Base-by-base conservation (phyloP, 2,797 vertebrate species). In the Discoglossus pictus region DNA sequence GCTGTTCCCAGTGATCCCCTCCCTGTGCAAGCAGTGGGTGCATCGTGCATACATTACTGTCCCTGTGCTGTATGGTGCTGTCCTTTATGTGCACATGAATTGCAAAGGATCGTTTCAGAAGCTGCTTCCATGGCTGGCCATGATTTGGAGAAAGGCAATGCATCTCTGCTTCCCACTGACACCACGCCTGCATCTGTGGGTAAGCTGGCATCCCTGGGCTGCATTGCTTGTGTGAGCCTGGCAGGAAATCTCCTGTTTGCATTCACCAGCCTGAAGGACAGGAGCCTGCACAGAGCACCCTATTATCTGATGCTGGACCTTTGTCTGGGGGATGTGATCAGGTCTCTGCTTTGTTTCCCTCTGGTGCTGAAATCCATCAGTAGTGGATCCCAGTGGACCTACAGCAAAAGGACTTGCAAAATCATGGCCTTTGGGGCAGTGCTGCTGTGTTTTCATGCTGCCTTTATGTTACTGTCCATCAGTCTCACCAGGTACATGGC, bases 401-500 rank as follows among this genome's bases (percentile, higher is more conserved):
- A 93, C 81, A 84, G 93, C 66, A 79, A 85, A 13, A 86, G 93
- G 56, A 87, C 90, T 88, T 98, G 96, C 90, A 94, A 94, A 86
- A 86, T 94, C 74, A 83, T 94, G 73, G 95, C 95, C 74, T 97
- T 97, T 82, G 74, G 93, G 81, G 92, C 95, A 27, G 93, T 93
- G 61, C 92, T 98, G 42, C 93, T 96, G 85, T 97, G 94, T 84
- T 98, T 98, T 85, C 96, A 98, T 79, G 92, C 92, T 59, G 95
- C 94, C 79, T 97, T 98, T 77, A 82, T 97, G 86, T 92, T 97
- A 73, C 92, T 98, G 79, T 96, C 93, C 78, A 92, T 96, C 85
- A 94, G 95, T 75, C 90, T 98, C 75, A 98, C 94, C 0, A 91
- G 95, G 35, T 98, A 98, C 86, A 94, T 98, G 94, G 96, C 95